Conservation (phyloP, 1,140 invertebrate species). For the Gonioctena quinquepunctata region DNA sequence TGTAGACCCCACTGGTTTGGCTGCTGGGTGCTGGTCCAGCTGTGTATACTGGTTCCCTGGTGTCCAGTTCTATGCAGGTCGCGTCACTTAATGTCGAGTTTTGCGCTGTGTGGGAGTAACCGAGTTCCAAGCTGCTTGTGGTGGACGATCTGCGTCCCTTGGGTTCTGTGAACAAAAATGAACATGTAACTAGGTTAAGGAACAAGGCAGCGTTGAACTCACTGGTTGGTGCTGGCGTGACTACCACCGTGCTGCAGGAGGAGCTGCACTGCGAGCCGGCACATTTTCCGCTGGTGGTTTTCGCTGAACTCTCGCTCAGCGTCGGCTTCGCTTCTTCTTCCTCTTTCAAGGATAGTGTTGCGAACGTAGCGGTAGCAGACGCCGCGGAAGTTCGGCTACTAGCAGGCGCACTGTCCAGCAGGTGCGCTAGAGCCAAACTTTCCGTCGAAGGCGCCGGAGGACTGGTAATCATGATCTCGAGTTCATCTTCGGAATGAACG, state of each 20-base stretch:
- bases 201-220: slow-evolving; percentile 21
- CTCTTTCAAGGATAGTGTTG: slow-evolving; percentile 48
- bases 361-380: slow-evolving; percentile 51
- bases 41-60: slow-evolving; percentile 56
- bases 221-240: slow-evolving; percentile 63
- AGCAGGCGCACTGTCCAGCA: slow-evolving; percentile 64
- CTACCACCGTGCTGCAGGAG: slow-evolving; percentile 80
- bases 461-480: slow-evolving; percentile 81
- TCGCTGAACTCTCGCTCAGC: slow-evolving; percentile 50
- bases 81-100: slow-evolving; percentile 74
- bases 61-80: slow-evolving; percentile 57
- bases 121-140: slow-evolving; percentile 76
- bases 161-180: slow-evolving; percentile 56
- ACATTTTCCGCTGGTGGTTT: slow-evolving; percentile 49
- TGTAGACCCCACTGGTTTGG: slow-evolving; percentile 78
- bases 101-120: slow-evolving; percentile 81
- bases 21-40: slow-evolving; percentile 64
- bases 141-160: slow-evolving; percentile 67
- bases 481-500: slow-evolving; percentile 90
- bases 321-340: slow-evolving; percentile 43
- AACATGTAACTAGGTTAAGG: neutral
- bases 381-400: slow-evolving; percentile 61
- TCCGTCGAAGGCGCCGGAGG: slow-evolving; percentile 75
- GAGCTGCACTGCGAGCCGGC: slow-evolving; percentile 79
- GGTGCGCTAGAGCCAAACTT: slow-evolving; percentile 72